Evolutionary conservation across 2,797 vertebrate genomes (phyloP), one percentile per base, ranked within the genome.

Genomic region (Argentina silus): DNA sequence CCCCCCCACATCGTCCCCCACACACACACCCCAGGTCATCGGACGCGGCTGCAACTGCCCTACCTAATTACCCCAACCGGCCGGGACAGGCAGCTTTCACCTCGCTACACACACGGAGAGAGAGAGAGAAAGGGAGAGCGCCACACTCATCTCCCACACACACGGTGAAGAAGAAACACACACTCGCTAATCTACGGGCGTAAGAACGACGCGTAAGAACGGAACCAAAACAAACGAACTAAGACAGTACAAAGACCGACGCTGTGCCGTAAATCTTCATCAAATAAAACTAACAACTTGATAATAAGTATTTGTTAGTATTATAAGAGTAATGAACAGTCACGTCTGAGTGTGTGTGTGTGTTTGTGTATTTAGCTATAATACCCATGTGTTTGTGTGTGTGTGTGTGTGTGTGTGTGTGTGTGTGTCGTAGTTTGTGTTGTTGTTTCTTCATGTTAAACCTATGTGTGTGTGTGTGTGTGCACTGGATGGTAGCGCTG

Each of bases 41-140:
- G 45, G 21, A 66, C 60, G 8, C 9, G 62, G 66, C 70, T 73
- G 73, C 74, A 78, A 83, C 75, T 84, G 84, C 83, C 85, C 80
- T 72, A 67, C 69, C 83, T 88, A 89, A 91, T 90, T 89, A 86
- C 80, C 84, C 79, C 78, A 36, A 36, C 68, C 70, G 61, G 64
- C 80, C 76, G 68, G 83, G 78, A 67, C 81, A 81, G 60, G 67
- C 70, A 61, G 79, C 79, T 80, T 75, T 53, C 12, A 53, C 50
- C 56, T 10, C n/a, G 1, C 12, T 8, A 50, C 19, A 68, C 27
- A 44, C 17, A 44, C 15, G 17, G 1, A 17, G 10, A 61, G 56
- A 27, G 9, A 61, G 12, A 65, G 14, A 62, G 23, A 45, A 4
- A 36, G 27, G 4, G 27, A 36, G 27, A 36, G n/a, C n/a, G n/a